Evolutionary conservation across 2,797 vertebrate genomes (phyloP), one percentile per base, ranked within the genome.

Genomic region (Scarus forsteni): DNA sequence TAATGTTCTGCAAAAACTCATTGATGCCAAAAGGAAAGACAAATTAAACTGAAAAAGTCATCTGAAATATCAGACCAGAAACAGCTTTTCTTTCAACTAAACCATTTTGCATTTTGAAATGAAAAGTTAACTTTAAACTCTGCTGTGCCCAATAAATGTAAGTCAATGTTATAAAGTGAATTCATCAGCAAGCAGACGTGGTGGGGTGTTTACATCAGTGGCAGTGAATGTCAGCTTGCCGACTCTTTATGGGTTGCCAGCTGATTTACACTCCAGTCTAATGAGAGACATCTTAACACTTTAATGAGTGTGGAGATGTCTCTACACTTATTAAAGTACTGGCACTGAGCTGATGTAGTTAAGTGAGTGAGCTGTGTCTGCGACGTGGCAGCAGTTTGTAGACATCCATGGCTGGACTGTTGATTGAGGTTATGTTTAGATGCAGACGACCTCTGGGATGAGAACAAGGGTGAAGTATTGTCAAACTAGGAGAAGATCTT

Each of bases 211-310:
- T 85, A 79, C 69, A 77, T 72, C 80, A 88, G 69, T 75, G 76
- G 80, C 76, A 81, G 70, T 58, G 65, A 75, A 67, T 75, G 75
- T 80, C 67, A 84, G 78, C 60, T 66, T 82, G 77, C 69, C 82
- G 74, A 69, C 77, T 56, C 69, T 85, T 88, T 81, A 86, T 80
- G 80, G 80, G 76, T 69, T 58, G 57, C 73, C 79, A 48, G 84
- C 73, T 89, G 85, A 92, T 92, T 91, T 89, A 91, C 83, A 88
- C 80, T 73, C 85, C 70, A 10, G 49, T 69, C 79, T 90, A 91
- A 91, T 90, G 85, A 90, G 81, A 93, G 88, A 88, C 86, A 91
- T 86, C 88, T 88, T 77, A 70, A 76, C 70, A 78, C 82, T 89
- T 81, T 73, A 87, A 85, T 89, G 84, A 83, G 78, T 71, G 19